These are phyloP conservation scores for Lophura nycthemera DNA, from an alignment of 2,113 vertebrate genomes.

Conservation along the genomic window DNA sequence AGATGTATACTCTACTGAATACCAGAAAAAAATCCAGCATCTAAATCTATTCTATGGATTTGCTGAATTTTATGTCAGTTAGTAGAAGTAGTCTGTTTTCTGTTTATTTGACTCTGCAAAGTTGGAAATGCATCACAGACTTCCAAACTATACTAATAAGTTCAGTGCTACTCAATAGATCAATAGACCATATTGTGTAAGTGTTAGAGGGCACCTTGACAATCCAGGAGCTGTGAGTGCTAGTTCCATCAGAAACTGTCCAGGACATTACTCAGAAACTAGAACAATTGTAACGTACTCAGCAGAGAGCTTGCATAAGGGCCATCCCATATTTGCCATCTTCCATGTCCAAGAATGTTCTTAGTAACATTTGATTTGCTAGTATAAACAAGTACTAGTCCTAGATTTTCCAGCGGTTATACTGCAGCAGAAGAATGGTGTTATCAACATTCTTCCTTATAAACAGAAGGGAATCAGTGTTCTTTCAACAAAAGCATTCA, in stretches of 20 bases:
- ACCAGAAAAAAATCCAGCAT: too few species aligned
- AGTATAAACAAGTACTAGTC: neutral
- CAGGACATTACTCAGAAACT: neutral
- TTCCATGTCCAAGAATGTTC: neutral
- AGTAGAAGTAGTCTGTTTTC: neutral
- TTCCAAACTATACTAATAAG: neutral
- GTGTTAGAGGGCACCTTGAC: neutral
- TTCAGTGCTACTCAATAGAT: neutral
- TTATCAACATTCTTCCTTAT: neutral
- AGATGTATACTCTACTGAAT: too few species aligned
- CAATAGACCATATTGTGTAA: neutral
- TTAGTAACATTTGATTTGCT: neutral
- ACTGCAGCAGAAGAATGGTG: neutral
- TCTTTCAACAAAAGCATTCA: neutral
- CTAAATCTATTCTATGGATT: neutral
- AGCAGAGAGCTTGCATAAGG: too few species aligned
- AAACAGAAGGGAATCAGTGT: neutral
- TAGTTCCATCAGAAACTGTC: neutral
- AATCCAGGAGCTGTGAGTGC: neutral
- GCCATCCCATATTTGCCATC: neutral
- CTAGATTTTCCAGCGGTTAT: neutral
- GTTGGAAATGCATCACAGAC: neutral
- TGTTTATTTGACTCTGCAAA: neutral
- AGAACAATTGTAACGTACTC: neutral
- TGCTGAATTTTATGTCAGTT: rapidly evolving